phyloP scores from a whole-genome alignment of 2,888 invertebrate genomes.

The Sinotaia quadrata region DNA sequence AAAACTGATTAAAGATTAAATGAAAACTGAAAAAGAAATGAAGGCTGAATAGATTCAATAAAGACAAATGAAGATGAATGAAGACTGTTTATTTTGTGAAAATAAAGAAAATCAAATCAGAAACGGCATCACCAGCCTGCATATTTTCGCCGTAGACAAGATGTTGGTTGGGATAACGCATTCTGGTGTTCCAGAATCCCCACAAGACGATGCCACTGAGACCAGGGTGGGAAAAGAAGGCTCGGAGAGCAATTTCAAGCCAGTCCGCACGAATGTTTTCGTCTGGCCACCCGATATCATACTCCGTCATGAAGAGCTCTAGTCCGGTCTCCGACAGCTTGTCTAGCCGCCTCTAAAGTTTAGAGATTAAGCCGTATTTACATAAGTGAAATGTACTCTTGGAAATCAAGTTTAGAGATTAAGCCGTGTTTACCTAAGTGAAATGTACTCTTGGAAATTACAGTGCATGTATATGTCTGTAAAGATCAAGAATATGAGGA shows the following conservation, averaged over 20 bases:
- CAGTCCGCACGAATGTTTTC: conserved; percentile 21
- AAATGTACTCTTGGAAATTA: too few species aligned
- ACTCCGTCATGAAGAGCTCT: conserved; percentile 26
- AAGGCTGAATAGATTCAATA: too few species aligned
- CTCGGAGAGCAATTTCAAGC: conserved; percentile 38
- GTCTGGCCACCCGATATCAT: conserved; percentile 23
- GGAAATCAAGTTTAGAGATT: not conserved
- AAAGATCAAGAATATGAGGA: too few species aligned
- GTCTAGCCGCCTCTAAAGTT: conserved; percentile 10
- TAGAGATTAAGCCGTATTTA: too few species aligned
- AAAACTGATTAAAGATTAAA: too few species aligned
- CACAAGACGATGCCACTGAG: conserved; percentile 40
- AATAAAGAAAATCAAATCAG: too few species aligned
- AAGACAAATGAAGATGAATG: too few species aligned
- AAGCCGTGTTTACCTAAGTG: not conserved
- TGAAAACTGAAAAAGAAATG: too few species aligned
- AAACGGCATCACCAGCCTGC: not conserved
- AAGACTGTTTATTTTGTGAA: too few species aligned
- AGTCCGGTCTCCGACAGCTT: conserved; percentile 4
- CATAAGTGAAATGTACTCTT: not conserved
- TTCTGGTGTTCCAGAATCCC: conserved; percentile 42
- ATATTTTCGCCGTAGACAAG: not conserved
- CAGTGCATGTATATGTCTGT: too few species aligned
- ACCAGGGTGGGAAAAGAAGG: conserved; percentile 39
- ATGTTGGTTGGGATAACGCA: not conserved